Base-by-base conservation (phyloP, 2,888 invertebrate genomes). In the Mythimna lalbum region DNA sequence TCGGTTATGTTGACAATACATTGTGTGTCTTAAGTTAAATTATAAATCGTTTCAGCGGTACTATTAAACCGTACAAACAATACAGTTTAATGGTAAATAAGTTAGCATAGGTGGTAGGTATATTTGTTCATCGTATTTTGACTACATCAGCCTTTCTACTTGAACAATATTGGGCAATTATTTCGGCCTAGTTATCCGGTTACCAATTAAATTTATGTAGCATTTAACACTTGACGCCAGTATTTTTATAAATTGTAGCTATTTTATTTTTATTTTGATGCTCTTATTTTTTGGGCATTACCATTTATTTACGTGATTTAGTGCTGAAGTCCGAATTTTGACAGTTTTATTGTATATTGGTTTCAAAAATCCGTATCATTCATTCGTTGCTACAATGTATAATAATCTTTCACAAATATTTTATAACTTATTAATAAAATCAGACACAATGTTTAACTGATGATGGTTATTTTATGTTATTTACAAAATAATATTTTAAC, bases 141-240 rank as follows among this genome's bases (percentile, higher is more conserved):
- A 60, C 12, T 33, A 33, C 36, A 43, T 53, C 39, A 53, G 61
- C 33, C 56, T 49, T 63, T 76, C 57, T 43, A 61, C 72, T 21
- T 50, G 19, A 70, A 52, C n/a, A 70, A 78, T 60, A 61, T 73
- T 72, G 61, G 39, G 27, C 60, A 61, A 61, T 78, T 56, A 4
- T 53, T 67, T 43, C 43, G 27, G 4, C 21, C 57, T 43, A 56
- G 47, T 65, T 78, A 57, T 62, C 66, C 31, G 19, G 49, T 73
- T 57, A 49, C 61, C 78, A 78, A 73, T 73, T 66, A 66, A 47
- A 49, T 66, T 49, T 49, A 21, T 52, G 10, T 47, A 47, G 12
- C 31, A 39, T 50, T 77, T 43, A 57, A 72, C 36, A 72, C 4
- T n/a, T n/a, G 61, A 10, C 43, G 27, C 50, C 23, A 39, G 23